A percentile compares a stretch with the other conserved stretches of the same genome.
These are phyloP conservation scores for Cliona cf. orientalis DNA, from an alignment of 37 sponge, comb jelly and placozoan genomes.

Conservation along the genomic window DNA sequence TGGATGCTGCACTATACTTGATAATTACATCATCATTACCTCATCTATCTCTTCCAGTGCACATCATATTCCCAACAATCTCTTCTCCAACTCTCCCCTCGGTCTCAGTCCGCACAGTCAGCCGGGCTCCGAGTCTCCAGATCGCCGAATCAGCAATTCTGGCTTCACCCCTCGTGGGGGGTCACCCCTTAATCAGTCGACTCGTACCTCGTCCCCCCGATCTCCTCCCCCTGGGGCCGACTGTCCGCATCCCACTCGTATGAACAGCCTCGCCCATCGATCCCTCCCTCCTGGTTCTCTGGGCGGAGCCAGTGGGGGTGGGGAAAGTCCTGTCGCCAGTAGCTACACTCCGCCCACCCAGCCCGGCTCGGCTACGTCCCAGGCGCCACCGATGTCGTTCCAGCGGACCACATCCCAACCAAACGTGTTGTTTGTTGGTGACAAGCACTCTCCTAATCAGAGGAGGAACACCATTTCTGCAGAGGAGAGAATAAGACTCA, in stretches of 20 bases:
- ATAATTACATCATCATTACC: background rate
- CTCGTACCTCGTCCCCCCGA: background rate
- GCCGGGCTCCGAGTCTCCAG: conserved; percentile 8
- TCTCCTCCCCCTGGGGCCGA: background rate
- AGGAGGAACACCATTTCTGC: background rate
- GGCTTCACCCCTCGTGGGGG: background rate
- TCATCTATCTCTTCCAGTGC: background rate
- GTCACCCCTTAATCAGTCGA: background rate
- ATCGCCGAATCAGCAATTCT: background rate
- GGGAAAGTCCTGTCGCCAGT: background rate
- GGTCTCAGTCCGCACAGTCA: conserved; percentile 8
- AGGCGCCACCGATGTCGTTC: conserved; percentile 1
- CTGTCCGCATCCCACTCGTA: conserved; percentile 17
- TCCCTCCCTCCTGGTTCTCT: too few species aligned
- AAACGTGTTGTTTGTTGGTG: background rate
- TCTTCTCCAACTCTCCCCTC: conserved; percentile 1
- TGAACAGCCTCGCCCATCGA: background rate
- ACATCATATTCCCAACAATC: background rate
- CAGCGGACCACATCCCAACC: conserved; percentile 16
- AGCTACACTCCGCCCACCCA: background rate
- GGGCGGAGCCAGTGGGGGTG: too few species aligned
- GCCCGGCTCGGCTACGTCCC: background rate
- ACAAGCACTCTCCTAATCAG: background rate
- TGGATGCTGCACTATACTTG: background rate
- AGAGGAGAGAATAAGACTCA: conserved; percentile 12